Base-by-base conservation (phyloP, 92 coral and sea anemone species). In the Paramuricea clavata region DNA sequence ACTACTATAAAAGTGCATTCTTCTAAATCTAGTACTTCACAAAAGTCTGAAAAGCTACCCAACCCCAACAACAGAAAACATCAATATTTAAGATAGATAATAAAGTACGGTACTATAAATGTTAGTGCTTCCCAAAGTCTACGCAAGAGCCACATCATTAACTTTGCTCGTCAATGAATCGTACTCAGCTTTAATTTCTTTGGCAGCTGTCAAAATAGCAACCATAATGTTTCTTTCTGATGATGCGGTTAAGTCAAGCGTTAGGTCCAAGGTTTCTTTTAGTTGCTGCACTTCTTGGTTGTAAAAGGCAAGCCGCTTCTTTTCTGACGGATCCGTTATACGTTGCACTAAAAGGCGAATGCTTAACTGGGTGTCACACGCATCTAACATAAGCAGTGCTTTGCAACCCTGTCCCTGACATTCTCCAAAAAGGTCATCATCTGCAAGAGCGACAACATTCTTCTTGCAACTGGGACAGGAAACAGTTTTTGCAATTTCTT, bases 241-340 rank as follows among this genome's bases (percentile, higher is more conserved):
- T 16, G 32, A 35, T 0, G 78, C 7, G 64, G 25, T 30, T 9
- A 74, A 39, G 76, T 71, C 76, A 30, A 52, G 57, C 30, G 78
- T 31, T 52, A 74, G 59, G 61, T 78, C 33, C 67, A 85, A 42
- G 76, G n/a, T 69, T 32, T 56, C 68, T 65, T 28, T 34, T 28
- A 90, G 88, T 60, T 86, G 87, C 56, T 90, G 61, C 33, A 81
- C 90, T 69, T 90, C 90, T 79, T 86, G 84, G 81, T 90, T 81
- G 57, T 73, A 90, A 73, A 90, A 85, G 23, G 49, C 69, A 57
- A 87, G 70, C 54, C 70, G 52, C 62, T 52, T 77, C 74, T 47
- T 72, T 36, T 90, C 86, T 81, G 59, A 26, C 72, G 85, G 90
- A 47, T 87, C 71, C 27, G 81, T 75, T 65, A 87, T 60, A 60